Evolutionary conservation across 2,888 invertebrate species (phyloP).

Genomic region (Esperia sulphurella): DNA sequence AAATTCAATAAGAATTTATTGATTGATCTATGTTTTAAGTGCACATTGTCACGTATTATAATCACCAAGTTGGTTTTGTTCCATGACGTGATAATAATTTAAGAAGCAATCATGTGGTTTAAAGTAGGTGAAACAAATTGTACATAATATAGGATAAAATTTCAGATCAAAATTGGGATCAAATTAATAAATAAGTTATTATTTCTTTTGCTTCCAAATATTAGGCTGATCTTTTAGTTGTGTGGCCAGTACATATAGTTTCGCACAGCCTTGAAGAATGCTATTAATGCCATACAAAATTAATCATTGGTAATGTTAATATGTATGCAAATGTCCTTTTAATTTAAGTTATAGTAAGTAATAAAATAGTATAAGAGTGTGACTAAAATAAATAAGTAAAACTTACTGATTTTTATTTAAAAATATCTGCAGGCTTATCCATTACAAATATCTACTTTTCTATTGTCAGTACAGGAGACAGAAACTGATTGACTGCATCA

Average conservation of each 20-base stretch:
- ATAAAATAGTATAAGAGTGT: slow-evolving; percentile 9
- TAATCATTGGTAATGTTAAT: neutral
- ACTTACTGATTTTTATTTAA: slow-evolving; percentile 24
- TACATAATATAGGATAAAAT: neutral
- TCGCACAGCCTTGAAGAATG: neutral
- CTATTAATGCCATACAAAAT: slow-evolving; percentile 11
- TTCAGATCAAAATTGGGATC: neutral
- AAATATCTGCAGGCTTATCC: slow-evolving; percentile 23
- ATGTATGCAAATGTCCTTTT: neutral
- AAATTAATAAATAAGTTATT: neutral
- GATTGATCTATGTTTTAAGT: slow-evolving; percentile 19
- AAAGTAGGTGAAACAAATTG: slow-evolving; percentile 1
- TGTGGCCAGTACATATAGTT: slow-evolving; percentile 8
- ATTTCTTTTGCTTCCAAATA: neutral
- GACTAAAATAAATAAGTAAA: slow-evolving; percentile 15
- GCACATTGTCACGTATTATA: slow-evolving; percentile 22
- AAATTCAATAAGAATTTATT: slow-evolving; percentile 14
- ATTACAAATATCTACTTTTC: slow-evolving; percentile 77
- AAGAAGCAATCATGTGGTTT: slow-evolving; percentile 5
- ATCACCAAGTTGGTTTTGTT: slow-evolving; percentile 8
- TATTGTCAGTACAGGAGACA: slow-evolving; percentile 78
- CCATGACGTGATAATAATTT: slow-evolving; percentile 8
- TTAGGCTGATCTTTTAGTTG: neutral
- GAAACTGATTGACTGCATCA: slow-evolving; percentile 80
- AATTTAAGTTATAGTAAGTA: slow-evolving; percentile 2